Conservation (phyloP, 2,888 invertebrate genomes). For the Choristoneura rosaceana region DNA sequence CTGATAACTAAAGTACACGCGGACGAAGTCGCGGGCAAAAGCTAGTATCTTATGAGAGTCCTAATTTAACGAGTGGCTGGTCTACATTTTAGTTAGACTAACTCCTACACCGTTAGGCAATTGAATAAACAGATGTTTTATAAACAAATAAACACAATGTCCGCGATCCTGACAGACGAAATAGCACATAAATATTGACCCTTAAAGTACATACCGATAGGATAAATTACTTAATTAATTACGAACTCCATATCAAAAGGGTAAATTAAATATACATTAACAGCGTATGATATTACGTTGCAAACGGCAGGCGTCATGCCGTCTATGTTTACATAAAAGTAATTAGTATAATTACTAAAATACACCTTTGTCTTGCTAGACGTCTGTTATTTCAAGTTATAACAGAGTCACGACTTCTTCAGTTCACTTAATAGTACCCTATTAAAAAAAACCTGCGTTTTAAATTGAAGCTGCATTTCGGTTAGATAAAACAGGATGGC, state of each 20-base stretch:
- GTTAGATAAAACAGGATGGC: not conserved
- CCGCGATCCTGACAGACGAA: not conserved
- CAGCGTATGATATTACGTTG: slow-evolving; percentile 18
- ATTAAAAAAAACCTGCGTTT: not conserved
- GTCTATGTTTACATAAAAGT: slow-evolving; percentile 30
- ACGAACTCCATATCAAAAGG: not conserved
- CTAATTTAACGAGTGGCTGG: too few relatives aligned
- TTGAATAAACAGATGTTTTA: too few relatives aligned
- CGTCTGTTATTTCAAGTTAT: slow-evolving; percentile 24
- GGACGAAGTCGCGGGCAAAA: too few relatives aligned
- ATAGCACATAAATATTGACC: slow-evolving; percentile 1
- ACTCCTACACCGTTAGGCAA: too few relatives aligned
- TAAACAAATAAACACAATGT: not conserved
- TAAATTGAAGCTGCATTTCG: not conserved
- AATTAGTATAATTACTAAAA: slow-evolving; percentile 35
- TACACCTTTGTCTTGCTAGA: slow-evolving; percentile 19
- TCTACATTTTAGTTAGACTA: too few relatives aligned
- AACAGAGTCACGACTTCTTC: slow-evolving; percentile 13
- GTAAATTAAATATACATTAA: slow-evolving; percentile 16
- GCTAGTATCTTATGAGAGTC: too few relatives aligned
- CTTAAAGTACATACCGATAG: not conserved
- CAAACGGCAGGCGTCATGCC: slow-evolving; percentile 25
- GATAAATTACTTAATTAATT: not conserved
- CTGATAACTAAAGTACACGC: too few relatives aligned
- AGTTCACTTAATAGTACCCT: not conserved